Percentiles rank a stretch among this genome's conserved stretches.
Evolutionary conservation across 2,888 invertebrate genomes (phyloP).

Genomic region (Hirtodrosophila histrioides): DNA sequence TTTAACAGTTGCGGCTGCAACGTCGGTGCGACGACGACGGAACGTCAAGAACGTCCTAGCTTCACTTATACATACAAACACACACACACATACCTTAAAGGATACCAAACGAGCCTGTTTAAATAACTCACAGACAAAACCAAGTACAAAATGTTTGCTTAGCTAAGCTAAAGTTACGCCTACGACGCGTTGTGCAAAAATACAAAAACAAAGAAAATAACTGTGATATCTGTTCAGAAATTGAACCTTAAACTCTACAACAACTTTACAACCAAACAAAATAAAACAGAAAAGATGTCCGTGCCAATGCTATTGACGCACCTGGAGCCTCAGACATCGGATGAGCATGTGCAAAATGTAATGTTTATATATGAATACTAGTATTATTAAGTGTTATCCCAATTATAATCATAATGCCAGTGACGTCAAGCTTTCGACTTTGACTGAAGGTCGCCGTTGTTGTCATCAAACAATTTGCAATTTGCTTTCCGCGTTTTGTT

Average conservation of each 20-base stretch:
- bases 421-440: slow-evolving; percentile 37
- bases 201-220: slow-evolving; percentile 46
- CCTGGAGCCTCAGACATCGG: slow-evolving; percentile 68
- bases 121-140: slow-evolving; percentile 12
- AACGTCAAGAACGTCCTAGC: slow-evolving; percentile 55
- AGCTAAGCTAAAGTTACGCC: slow-evolving; percentile 54
- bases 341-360: slow-evolving; percentile 81
- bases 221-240: slow-evolving; percentile 63
- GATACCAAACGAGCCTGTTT: slow-evolving; percentile 23
- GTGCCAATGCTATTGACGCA: slow-evolving; percentile 77
- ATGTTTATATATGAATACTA: slow-evolving; percentile 40
- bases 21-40: slow-evolving; percentile 64
- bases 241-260: slow-evolving; percentile 36
- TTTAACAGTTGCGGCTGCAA: slow-evolving; percentile 72
- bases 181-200: slow-evolving; percentile 56
- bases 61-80: not conserved
- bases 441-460: slow-evolving; percentile 62
- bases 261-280: slow-evolving; percentile 6
- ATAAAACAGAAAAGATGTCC: slow-evolving; percentile 65
- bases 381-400: not conserved
- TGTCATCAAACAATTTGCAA: slow-evolving; percentile 43
- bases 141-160: slow-evolving; percentile 59
- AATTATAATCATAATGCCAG: slow-evolving; percentile 1
- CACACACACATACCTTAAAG: slow-evolving; percentile 4
- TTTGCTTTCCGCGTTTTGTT: not conserved